phyloP scores from a whole-genome alignment of 2,888 invertebrate species.

The Strigamia maritima region DNA sequence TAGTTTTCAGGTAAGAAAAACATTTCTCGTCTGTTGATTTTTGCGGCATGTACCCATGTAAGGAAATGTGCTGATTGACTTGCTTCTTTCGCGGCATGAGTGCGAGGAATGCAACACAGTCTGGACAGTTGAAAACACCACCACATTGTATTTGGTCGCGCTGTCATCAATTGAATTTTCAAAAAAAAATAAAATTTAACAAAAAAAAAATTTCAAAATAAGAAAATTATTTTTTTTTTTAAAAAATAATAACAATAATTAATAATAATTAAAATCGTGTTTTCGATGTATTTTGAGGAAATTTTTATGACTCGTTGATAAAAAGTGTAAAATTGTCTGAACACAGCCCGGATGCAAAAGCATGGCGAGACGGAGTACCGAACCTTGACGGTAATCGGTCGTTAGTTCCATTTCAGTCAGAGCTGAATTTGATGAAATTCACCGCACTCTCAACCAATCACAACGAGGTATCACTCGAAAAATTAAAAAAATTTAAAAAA shows the following conservation, averaged over 20 bases:
- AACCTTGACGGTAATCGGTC: conserved; percentile 23
- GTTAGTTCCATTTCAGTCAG: conserved; percentile 19
- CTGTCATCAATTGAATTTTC: not conserved
- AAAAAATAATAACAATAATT: too few relatives aligned
- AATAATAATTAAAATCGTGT: too few relatives aligned
- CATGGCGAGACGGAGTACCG: conserved; percentile 3
- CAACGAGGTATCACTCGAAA: too few relatives aligned
- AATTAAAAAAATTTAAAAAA: too few relatives aligned
- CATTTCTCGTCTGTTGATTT: not conserved
- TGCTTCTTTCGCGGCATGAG: not conserved
- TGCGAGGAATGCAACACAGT: not conserved
- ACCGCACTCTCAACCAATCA: not conserved
- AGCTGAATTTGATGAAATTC: conserved; percentile 9
- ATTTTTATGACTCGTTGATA: not conserved
- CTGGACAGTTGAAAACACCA: conserved; percentile 6
- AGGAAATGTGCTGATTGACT: conserved; percentile 13
- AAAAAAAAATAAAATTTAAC: too few relatives aligned
- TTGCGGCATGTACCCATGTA: conserved; percentile 8
- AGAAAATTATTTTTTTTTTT: too few relatives aligned
- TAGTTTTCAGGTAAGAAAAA: conserved; percentile 11
- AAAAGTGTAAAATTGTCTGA: conserved; percentile 15
- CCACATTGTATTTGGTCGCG: not conserved
- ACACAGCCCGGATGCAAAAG: conserved; percentile 20
- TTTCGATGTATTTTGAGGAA: not conserved
- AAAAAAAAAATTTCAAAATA: too few relatives aligned